Base-by-base conservation (phyloP, 2,113 vertebrate genomes). In the Agapornis roseicollis region DNA sequence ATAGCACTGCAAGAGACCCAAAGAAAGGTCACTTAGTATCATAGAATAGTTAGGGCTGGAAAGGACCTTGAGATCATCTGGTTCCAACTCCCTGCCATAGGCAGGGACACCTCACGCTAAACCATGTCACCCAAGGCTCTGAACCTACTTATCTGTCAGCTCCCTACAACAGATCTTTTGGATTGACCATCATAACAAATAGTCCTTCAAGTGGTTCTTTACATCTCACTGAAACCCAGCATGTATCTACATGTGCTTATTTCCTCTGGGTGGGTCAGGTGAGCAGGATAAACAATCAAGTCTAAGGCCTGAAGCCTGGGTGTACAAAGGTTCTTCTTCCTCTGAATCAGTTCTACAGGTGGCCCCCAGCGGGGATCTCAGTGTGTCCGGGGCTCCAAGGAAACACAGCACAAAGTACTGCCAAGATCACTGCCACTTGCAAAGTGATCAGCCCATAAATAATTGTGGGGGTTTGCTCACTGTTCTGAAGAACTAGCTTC, bases 181-280 rank as follows among this genome's bases (percentile, higher is more conserved):
- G 24, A 63, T 2, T 29, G n/a, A 76, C n/a, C 50, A 55, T 14
- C 66, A 50, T 35, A 80, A 94, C 7, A 92, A 73, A 46, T 33
- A 66, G 11, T 66, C 39, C 49, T 50, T 49, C 29, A 49, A 50
- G 41, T 17, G 29, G 14, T 72, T 52, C 80, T 83, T 47, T 35
- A 44, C 10, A n/a, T 13, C 19, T 58, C 29, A 58, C 3, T 49
- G 37, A 76, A 95, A n/a, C 17, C 12, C 70, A 76, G 24, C 44
- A 46, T 0, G 31, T 1, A 28, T 15, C 39, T 33, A 4, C 2
- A 2, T 1, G 9, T 17, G 17, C 6, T 53, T 71, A 63, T 60
- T 78, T 80, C 29, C 84, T 72, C 24, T n/a, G 66, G 16, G 37
- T 11, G 20, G 27, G 25, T 23, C 33, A 87, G 6, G 31, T 19